Percentiles rank a stretch among this genome's conserved stretches.
Evolutionary conservation across 2,113 vertebrate species (phyloP).

Genomic region (Phoenicopterus ruber): DNA sequence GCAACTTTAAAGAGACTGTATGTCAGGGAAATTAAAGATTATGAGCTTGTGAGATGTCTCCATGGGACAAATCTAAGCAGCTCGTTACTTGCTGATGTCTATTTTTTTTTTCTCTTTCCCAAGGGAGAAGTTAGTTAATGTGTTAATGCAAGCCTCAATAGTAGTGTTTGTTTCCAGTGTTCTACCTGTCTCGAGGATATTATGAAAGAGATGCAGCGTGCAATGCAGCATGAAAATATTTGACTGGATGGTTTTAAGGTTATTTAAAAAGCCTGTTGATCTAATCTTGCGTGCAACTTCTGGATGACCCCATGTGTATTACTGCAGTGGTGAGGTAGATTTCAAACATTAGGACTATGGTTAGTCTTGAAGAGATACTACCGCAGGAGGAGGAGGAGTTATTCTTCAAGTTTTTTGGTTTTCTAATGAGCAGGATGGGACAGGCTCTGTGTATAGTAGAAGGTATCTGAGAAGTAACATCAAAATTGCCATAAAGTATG

Average conservation of each 20-base stretch:
- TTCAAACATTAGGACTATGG: background rate
- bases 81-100: background rate
- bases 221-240: background rate
- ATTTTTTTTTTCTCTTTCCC: background rate
- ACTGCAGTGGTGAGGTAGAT: background rate
- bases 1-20: background rate
- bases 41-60: background rate
- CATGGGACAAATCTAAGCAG: background rate
- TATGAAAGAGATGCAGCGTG: background rate
- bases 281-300: background rate
- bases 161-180: slow-evolving; percentile 12
- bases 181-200: background rate
- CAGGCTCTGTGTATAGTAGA: background rate
- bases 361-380: background rate
- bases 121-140: background rate
- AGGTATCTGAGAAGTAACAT: background rate
- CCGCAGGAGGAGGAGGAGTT: background rate
- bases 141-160: background rate
- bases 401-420: background rate
- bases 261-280: background rate
- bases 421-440: background rate
- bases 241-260: background rate
- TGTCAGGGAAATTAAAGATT: slow-evolving; percentile 11
- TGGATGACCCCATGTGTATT: background rate
- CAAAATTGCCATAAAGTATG: background rate